Base-by-base conservation (phyloP, 2,113 vertebrate species). In the Neogobius melanostomus region DNA sequence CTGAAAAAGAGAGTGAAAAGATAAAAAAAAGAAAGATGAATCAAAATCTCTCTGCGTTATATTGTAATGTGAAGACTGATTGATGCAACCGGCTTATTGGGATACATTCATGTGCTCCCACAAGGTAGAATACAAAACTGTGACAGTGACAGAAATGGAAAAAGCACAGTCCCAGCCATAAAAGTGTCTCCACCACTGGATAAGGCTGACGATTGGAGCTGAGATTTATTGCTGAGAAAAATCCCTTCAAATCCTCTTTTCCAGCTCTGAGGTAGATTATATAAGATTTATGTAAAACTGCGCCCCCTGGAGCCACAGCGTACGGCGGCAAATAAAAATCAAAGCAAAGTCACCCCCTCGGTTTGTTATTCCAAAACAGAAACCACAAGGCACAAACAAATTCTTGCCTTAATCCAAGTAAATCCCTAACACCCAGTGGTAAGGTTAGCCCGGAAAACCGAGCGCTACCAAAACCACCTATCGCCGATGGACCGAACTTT, bases 201-300 rank as follows among this genome's bases (percentile, higher is more conserved):
- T 71, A 65, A 60, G 51, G 60, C 64, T 65, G 67, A 68, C 51
- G 60, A 49, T 54, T 51, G 6, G 6, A 67, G 68, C 53, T 57
- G 53, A 69, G 48, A 64, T 54, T 65, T 48, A 64, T 54, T 60
- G 65, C 67, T 60, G 10, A 49, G 52, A 65, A 63, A 85, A 88
- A 80, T 85, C 73, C 71, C 69, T 48, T 51, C 50, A 83, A 83
- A 76, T 73, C 49, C 17, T 36, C 6, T 28, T 11, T 45, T 54
- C 43, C 44, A 72, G 45, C 72, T 82, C 17, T n/a, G 70, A 76
- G 71, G 60, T 66, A 82, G 66, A 72, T 81, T 77, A 83, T 80
- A 67, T 62, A 66, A 76, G 44, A 67, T 67, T 60, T 70, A 83
- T 82, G 72, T 68, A 77, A 83, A 86, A 77, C 50, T 77, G 75